These are phyloP conservation scores for Stratiomys singularior DNA, from an alignment of 2,888 invertebrate genomes.

Conservation along the genomic window DNA sequence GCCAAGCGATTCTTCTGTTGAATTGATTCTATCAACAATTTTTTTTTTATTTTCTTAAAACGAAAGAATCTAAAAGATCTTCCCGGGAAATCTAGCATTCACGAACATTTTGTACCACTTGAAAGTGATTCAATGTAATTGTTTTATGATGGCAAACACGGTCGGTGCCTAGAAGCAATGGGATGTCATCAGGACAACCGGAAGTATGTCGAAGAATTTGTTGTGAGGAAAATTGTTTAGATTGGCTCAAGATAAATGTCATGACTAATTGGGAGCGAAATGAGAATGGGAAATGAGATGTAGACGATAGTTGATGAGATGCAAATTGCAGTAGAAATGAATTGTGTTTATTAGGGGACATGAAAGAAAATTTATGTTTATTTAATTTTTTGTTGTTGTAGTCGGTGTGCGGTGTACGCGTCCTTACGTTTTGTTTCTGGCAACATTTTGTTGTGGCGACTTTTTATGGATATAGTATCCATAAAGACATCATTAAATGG, in stretches of 20 bases:
- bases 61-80: too few species aligned
- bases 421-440: too few species aligned
- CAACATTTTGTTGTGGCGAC: too few species aligned
- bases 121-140: conserved; percentile 21
- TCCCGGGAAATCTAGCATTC: not conserved
- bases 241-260: conserved; percentile 3
- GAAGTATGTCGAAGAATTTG: conserved; percentile 31
- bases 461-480: too few species aligned
- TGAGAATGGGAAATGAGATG: not conserved
- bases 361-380: too few species aligned
- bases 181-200: conserved; percentile 32
- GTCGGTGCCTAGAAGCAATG: not conserved
- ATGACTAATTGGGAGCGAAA: not conserved
- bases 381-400: too few species aligned
- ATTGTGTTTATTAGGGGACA: too few species aligned
- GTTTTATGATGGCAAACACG: not conserved
- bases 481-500: too few species aligned
- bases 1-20: not conserved
- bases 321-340: not conserved
- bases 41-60: not conserved
- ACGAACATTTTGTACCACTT: conserved; percentile 36
- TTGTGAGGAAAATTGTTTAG: conserved; percentile 11
- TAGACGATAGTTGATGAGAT: not conserved
- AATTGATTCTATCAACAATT: not conserved
- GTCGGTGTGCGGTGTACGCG: too few species aligned